These are phyloP conservation scores for Triplophysa bombifrons DNA, from an alignment of 2,797 vertebrate genomes.

Conservation along the genomic window DNA sequence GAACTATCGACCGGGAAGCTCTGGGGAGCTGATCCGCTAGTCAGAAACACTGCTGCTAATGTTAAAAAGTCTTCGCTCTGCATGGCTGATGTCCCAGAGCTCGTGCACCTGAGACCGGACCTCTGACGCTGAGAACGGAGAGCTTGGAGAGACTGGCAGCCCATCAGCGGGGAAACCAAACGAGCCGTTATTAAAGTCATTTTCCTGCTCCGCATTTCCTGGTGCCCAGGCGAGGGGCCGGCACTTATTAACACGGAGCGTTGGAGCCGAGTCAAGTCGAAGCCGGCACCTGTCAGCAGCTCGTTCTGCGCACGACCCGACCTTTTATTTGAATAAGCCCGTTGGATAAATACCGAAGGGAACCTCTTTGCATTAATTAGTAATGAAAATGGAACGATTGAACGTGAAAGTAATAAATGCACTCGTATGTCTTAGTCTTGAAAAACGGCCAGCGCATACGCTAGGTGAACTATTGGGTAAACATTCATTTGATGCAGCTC, in stretches of 20 bases:
- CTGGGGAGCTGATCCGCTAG: conserved; percentile 58
- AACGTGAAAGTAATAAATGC: conserved; percentile 39
- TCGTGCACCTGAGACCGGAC: conserved; percentile 54
- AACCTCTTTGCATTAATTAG: conserved; percentile 50
- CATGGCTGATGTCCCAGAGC: conserved; percentile 66
- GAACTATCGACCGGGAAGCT: conserved; percentile 65
- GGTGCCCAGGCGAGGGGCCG: conserved; percentile 67
- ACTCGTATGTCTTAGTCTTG: conserved; percentile 35
- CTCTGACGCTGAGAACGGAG: conserved; percentile 66
- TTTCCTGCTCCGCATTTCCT: conserved; percentile 70
- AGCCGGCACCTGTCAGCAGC: conserved; percentile 66
- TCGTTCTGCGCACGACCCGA: conserved; percentile 35
- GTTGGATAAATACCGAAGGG: conserved; percentile 43
- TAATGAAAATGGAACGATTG: conserved; percentile 47
- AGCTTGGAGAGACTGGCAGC: conserved; percentile 64
- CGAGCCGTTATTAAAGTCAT: conserved; percentile 76
- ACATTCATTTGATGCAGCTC: conserved; percentile 20
- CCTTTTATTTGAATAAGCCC: conserved; percentile 38
- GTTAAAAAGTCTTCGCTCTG: conserved; percentile 59
- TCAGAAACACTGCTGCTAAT: conserved; percentile 66
- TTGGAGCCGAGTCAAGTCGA: conserved; percentile 48
- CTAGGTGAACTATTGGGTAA: conserved; percentile 12
- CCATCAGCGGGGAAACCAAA: conserved; percentile 68
- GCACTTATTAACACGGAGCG: conserved; percentile 55
- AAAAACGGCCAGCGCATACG: conserved; percentile 19